Percentiles rank a stretch among this genome's conserved stretches.
Evolutionary conservation across 2,797 vertebrate species (phyloP).

Genomic region (Enteromius trimaculatus): DNA sequence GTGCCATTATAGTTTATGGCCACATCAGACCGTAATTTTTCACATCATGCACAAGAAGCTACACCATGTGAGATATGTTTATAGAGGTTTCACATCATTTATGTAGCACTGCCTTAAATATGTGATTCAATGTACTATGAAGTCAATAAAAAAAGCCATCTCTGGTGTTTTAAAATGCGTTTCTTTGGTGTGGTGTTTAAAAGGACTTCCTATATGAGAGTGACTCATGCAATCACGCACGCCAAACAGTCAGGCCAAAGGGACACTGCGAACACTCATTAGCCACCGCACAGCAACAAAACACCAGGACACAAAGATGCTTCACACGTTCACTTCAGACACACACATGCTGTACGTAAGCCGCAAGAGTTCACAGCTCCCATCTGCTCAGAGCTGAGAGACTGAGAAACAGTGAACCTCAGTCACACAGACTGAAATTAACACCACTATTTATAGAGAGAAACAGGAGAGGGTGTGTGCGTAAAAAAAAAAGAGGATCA

Average conservation of each 20-base stretch:
- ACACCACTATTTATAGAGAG: constrained; percentile 77
- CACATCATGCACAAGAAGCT: constrained; percentile 68
- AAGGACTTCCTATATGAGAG: not conserved
- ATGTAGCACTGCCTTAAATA: constrained; percentile 76
- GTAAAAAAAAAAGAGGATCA: not conserved
- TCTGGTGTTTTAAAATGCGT: constrained; percentile 69
- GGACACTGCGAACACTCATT: constrained; percentile 29
- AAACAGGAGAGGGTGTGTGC: constrained; percentile 45
- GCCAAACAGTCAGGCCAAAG: constrained; percentile 40
- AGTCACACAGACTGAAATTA: constrained; percentile 78
- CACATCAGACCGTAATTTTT: constrained; percentile 14
- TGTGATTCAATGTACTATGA: constrained; percentile 75
- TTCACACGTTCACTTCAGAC: constrained; percentile 36
- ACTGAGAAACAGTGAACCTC: constrained; percentile 69
- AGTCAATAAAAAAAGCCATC: constrained; percentile 78
- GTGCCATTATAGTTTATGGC: constrained; percentile 11
- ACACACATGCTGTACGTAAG: constrained; percentile 68
- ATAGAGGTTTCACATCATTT: constrained; percentile 72
- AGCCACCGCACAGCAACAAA: constrained; percentile 35
- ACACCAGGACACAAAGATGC: constrained; percentile 41
- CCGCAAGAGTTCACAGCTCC: constrained; percentile 76
- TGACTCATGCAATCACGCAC: constrained; percentile 32
- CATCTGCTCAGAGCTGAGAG: constrained; percentile 63
- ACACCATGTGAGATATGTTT: constrained; percentile 71
- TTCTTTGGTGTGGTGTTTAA: constrained; percentile 33